Evolutionary conservation across 64 coral and sea anemone genomes (phyloP).

Genomic region (Cladopsammia gracilis): DNA sequence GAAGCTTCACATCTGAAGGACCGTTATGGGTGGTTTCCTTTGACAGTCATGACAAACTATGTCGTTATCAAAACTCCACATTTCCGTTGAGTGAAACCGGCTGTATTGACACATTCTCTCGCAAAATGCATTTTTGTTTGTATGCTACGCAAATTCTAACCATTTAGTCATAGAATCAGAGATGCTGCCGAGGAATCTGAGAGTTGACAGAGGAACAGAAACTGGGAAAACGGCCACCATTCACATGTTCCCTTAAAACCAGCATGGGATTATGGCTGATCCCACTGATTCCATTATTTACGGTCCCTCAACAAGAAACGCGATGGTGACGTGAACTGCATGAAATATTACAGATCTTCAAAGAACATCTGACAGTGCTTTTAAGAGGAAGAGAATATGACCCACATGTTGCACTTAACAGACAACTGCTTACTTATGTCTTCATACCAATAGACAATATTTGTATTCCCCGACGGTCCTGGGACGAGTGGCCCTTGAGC

Average conservation of each 20-base stretch:
- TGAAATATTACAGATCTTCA: slow-evolving; percentile 32
- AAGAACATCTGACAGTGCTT: slow-evolving; percentile 13
- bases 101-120: too few species aligned
- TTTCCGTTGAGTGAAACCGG: slow-evolving; percentile 63
- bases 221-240: too few species aligned
- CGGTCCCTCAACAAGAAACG: too few species aligned
- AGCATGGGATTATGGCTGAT: slow-evolving; percentile 3
- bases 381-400: slow-evolving; percentile 9
- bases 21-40: too few species aligned
- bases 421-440: slow-evolving; percentile 42
- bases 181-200: too few species aligned
- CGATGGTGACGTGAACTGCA: slow-evolving; percentile 48
- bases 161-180: neutral
- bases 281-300: slow-evolving; percentile 20
- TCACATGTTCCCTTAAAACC: too few species aligned
- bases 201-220: too few species aligned
- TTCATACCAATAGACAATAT: neutral
- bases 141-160: slow-evolving; percentile 4
- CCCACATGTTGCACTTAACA: slow-evolving; percentile 19
- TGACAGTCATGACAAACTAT: slow-evolving; percentile 55
- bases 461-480: slow-evolving; percentile 25
- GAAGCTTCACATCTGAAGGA: too few species aligned
- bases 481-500: neutral
- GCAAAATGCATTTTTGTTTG: slow-evolving; percentile 11
- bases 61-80: slow-evolving; percentile 66